Conservation (phyloP, 2,888 invertebrate species). For the Taphrorychus bicolor region DNA sequence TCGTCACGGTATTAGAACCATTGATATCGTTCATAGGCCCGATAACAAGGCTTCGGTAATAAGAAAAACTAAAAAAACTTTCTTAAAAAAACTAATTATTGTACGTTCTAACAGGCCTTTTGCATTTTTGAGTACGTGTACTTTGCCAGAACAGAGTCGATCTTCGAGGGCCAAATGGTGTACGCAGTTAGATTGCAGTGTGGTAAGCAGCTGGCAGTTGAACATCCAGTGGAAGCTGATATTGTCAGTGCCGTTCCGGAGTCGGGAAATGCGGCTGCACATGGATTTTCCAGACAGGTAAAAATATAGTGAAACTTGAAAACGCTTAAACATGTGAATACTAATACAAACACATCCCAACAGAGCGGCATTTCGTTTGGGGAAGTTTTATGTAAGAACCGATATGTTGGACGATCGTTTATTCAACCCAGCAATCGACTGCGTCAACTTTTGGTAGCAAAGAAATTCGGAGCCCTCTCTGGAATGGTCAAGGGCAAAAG, state of each 20-base stretch:
- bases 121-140: slow-evolving; percentile 99
- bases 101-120: slow-evolving; percentile 73
- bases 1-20: slow-evolving; percentile 82
- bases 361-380: slow-evolving; percentile 89
- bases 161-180: slow-evolving; percentile 97
- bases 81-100: neutral
- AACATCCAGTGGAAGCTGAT: slow-evolving; percentile 91
- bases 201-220: slow-evolving; percentile 89
- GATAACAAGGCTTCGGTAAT: slow-evolving; percentile 62
- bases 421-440: slow-evolving; percentile 94
- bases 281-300: slow-evolving; percentile 91
- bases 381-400: slow-evolving; percentile 95
- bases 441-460: slow-evolving; percentile 91
- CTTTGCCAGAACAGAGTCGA: slow-evolving; percentile 94
- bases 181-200: slow-evolving; percentile 94
- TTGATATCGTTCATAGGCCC: slow-evolving; percentile 85
- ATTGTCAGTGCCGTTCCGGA: slow-evolving; percentile 98
- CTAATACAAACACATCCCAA: too few species aligned
- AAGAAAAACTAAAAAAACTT: neutral
- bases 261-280: slow-evolving; percentile 95
- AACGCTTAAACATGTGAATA: too few species aligned
- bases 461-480: slow-evolving; percentile 92
- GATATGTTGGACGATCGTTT: slow-evolving; percentile 97
- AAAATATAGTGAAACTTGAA: neutral
- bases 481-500: slow-evolving; percentile 90